phyloP scores from a whole-genome alignment of 2,797 vertebrate species.

The Lindbergichthys nudifrons region DNA sequence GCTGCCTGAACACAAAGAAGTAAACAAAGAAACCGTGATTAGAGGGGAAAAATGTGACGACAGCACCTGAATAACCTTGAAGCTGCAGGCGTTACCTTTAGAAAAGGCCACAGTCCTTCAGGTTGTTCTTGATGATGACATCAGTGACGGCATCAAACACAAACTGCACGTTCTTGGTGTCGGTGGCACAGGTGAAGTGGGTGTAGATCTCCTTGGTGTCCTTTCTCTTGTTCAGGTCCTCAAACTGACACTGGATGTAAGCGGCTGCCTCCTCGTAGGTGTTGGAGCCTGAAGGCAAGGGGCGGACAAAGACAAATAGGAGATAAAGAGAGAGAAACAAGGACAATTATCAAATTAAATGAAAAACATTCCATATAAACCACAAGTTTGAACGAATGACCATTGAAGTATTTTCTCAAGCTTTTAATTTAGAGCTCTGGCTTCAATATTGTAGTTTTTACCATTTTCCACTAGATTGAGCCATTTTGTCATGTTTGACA shows the following conservation, averaged over 20 bases:
- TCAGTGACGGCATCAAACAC: conserved; percentile 99
- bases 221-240: conserved; percentile 98
- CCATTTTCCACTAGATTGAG: too few relatives aligned
- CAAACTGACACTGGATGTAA: conserved; percentile 97
- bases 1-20: conserved; percentile 55
- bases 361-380: neutral
- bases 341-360: neutral
- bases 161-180: conserved; percentile 99
- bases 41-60: neutral
- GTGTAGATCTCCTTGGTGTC: conserved; percentile 99
- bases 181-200: conserved; percentile 99
- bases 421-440: too few relatives aligned
- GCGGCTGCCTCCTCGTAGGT: conserved; percentile 96
- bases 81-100: conserved; percentile 77
- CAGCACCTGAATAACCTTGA: neutral
- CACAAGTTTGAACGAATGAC: too few relatives aligned
- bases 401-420: too few relatives aligned
- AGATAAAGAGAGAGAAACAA: neutral
- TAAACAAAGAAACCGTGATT: neutral
- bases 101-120: conserved; percentile 99
- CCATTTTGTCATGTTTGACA: too few relatives aligned
- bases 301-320: neutral
- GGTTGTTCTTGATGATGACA: conserved; percentile 99
- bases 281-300: conserved; percentile 88
- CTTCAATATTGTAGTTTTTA: too few relatives aligned